phyloP scores from a whole-genome alignment of 2,797 vertebrate species.

The Podarcis lilfordi region DNA sequence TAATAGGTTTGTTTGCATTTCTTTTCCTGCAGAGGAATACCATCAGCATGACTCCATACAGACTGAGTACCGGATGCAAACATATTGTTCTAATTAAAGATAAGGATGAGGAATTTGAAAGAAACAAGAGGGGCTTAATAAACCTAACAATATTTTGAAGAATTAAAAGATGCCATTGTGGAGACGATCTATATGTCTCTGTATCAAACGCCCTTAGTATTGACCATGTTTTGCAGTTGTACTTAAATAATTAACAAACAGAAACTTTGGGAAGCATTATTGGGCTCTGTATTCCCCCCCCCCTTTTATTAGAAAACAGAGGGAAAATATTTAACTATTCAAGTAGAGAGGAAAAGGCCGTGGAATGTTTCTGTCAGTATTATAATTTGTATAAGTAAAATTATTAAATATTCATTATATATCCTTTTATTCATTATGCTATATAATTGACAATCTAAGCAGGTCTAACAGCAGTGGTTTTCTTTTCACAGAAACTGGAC shows the following conservation, averaged over 20 bases:
- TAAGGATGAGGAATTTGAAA: background rate
- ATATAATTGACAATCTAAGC: background rate
- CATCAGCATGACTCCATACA: background rate
- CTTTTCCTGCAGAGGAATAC: background rate
- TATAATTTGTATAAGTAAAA: background rate
- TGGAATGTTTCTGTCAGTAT: background rate
- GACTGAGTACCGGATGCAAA: background rate
- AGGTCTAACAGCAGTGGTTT: background rate
- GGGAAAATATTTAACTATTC: background rate
- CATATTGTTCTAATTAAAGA: constrained; percentile 13
- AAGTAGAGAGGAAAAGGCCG: background rate
- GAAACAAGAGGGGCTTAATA: background rate
- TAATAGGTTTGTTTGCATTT: background rate
- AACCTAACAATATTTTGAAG: background rate
- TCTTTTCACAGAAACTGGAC: background rate
- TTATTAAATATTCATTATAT: background rate
- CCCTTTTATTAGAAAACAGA: background rate
- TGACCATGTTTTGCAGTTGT: background rate
- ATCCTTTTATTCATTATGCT: background rate
- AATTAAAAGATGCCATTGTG: background rate
- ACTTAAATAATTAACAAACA: background rate
- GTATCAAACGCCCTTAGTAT: background rate
- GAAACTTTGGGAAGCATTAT: background rate
- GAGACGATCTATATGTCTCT: background rate
- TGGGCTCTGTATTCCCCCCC: background rate